Conservation (phyloP, 2,797 vertebrate species). For the Sebastolobus alascanus region DNA sequence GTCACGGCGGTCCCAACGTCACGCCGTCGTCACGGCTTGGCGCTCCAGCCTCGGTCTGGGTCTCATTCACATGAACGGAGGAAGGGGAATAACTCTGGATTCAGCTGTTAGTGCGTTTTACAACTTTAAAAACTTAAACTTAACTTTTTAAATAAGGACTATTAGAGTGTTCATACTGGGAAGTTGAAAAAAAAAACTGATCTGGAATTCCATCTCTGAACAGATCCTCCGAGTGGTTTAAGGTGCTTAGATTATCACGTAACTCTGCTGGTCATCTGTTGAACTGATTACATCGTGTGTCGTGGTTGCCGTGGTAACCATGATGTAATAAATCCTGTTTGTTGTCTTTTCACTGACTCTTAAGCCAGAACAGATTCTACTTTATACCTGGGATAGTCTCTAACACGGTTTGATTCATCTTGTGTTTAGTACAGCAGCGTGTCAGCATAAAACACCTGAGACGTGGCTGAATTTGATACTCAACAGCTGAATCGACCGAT, state of each 20-base stretch:
- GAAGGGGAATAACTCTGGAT: too few species aligned
- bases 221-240: conserved; percentile 7
- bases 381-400: neutral
- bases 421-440: neutral
- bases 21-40: too few species aligned
- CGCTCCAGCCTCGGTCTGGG: too few species aligned
- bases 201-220: neutral
- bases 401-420: neutral
- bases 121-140: too few species aligned
- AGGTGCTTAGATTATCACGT: neutral
- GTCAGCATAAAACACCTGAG: neutral
- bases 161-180: too few species aligned
- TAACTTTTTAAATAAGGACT: too few species aligned
- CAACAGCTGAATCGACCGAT: neutral
- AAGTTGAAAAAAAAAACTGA: neutral
- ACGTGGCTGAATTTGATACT: neutral
- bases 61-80: too few species aligned
- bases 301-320: neutral
- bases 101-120: too few species aligned
- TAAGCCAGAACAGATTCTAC: neutral
- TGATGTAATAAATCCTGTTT: conserved; percentile 8
- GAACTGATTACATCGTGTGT: neutral
- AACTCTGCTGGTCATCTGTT: neutral
- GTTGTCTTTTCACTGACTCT: conserved; percentile 1
- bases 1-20: too few species aligned